These are phyloP conservation scores for Calameuta filiformis DNA, from an alignment of 2,888 invertebrate species.

Conservation along the genomic window DNA sequence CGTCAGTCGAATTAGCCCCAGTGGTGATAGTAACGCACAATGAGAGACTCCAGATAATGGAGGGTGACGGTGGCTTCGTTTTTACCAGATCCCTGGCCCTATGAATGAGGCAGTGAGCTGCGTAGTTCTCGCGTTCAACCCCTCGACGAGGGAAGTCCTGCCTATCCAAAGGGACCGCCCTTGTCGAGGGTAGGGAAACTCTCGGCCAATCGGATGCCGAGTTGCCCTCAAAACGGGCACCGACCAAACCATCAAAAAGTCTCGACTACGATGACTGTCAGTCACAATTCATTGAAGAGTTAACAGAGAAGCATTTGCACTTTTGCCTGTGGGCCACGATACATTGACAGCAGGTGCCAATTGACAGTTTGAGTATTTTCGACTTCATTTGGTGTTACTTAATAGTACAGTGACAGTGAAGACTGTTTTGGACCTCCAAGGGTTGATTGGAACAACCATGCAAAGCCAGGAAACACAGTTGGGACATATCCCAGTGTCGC, in stretches of 20 bases:
- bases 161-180: conserved; percentile 46
- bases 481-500: conserved; percentile 42
- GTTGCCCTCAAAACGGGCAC: conserved; percentile 31
- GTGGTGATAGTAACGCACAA: conserved; percentile 41
- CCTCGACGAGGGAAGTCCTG: conserved; percentile 28
- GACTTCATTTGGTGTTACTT: neutral
- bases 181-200: conserved; percentile 45
- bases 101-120: neutral
- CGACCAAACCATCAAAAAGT: conserved; percentile 52
- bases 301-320: conserved; percentile 16
- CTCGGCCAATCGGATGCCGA: conserved; percentile 42
- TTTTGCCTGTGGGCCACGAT: neutral
- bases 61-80: conserved; percentile 1
- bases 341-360: neutral
- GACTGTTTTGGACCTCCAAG: neutral
- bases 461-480: conserved; percentile 50
- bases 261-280: conserved; percentile 48
- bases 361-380: neutral
- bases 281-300: conserved; percentile 49
- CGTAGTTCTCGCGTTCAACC: conserved; percentile 18
- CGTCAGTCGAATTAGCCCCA: conserved; percentile 40
- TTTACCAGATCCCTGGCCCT: neutral
- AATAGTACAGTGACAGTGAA: conserved; percentile 2
- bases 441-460: conserved; percentile 32
- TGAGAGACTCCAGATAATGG: conserved; percentile 33